phyloP scores from a whole-genome alignment of 1,140 invertebrate genomes.

The Pogonomyrmex barbatus region DNA sequence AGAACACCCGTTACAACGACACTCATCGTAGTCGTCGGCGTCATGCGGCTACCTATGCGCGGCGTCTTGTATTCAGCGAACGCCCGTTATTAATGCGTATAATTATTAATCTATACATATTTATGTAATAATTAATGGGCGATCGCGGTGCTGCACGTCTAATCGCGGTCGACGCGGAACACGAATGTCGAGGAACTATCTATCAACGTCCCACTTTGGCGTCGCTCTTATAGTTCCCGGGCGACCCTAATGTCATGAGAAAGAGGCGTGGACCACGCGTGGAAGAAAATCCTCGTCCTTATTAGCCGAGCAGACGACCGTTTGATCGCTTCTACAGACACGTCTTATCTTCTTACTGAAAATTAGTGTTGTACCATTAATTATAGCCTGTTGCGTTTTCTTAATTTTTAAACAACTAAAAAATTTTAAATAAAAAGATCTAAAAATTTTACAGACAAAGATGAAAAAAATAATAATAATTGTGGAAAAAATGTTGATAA shows the following conservation, averaged over 20 bases:
- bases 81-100: conserved; percentile 73
- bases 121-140: conserved; percentile 74
- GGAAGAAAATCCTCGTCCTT: conserved; percentile 58
- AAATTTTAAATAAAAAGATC: neutral
- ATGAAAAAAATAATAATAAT: neutral
- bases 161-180: conserved; percentile 51
- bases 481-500: neutral
- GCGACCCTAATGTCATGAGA: conserved; percentile 73
- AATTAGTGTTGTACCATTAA: conserved; percentile 2
- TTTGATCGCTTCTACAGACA: conserved; percentile 38
- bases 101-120: conserved; percentile 75
- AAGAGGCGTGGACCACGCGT: conserved; percentile 65
- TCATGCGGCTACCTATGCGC: conserved; percentile 5
- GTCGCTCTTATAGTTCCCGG: conserved; percentile 60
- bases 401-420: neutral
- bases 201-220: conserved; percentile 69
- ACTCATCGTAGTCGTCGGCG: conserved; percentile 73
- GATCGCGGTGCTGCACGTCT: conserved; percentile 51
- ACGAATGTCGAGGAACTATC: conserved; percentile 67
- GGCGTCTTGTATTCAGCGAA: conserved; percentile 31
- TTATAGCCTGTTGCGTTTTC: neutral
- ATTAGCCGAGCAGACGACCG: conserved; percentile 48
- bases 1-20: conserved; percentile 78
- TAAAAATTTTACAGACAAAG: neutral
- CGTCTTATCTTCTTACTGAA: conserved; percentile 30